Evolutionary conservation across 2,888 invertebrate species (phyloP).

Genomic region (Plusia festucae): DNA sequence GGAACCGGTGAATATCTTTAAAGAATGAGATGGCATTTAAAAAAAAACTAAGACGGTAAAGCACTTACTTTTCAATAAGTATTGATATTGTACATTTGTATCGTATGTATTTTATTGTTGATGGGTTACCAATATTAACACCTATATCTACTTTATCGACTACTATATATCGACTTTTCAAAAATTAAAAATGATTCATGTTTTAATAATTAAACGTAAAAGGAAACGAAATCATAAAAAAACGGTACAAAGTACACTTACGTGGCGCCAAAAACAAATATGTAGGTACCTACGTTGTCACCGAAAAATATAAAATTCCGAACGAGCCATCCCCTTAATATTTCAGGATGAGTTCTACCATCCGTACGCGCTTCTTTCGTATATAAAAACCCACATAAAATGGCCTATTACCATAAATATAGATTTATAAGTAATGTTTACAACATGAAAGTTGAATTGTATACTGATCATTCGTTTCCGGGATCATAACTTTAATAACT

Average conservation of each 20-base stretch:
- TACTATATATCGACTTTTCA: no score
- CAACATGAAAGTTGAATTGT: constrained; percentile 18
- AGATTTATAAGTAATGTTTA: constrained; percentile 31
- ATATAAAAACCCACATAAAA: constrained; percentile 40
- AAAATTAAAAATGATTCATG: no score
- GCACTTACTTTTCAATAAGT: no score
- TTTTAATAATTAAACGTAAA: no score
- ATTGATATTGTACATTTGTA: no score
- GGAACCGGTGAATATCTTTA: neutral
- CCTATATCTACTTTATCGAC: no score
- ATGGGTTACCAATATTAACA: no score
- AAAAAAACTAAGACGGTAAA: no score
- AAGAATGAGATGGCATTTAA: neutral
- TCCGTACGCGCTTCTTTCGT: constrained; percentile 15
- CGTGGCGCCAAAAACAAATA: constrained; percentile 6
- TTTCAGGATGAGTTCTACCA: constrained; percentile 41
- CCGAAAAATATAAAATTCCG: constrained; percentile 42
- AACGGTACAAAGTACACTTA: neutral
- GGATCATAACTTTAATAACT: constrained; percentile 11
- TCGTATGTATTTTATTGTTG: no score
- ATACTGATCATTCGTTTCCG: constrained; percentile 18
- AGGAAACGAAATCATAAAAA: no score
- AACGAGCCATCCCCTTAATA: constrained; percentile 29
- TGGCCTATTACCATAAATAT: constrained; percentile 29
- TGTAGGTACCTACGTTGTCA: constrained; percentile 14